Conservation (phyloP, 2,888 invertebrate genomes). For the Tubiluchus corallicola region DNA sequence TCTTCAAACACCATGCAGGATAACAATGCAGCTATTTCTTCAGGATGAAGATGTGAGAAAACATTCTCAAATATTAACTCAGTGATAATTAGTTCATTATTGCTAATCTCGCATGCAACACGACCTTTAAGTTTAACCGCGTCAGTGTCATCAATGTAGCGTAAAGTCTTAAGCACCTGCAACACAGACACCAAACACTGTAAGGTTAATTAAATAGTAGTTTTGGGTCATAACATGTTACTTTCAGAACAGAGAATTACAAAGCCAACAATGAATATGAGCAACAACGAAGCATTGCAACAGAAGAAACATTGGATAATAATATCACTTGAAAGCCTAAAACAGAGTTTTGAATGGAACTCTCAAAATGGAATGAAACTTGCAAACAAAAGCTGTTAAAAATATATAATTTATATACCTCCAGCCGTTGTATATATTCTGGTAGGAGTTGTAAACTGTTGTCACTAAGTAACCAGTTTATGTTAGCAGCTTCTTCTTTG, state of each 20-base stretch:
- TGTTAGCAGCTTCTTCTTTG: constrained; percentile 41
- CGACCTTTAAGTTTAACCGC: constrained; percentile 57
- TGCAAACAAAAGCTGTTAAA: no score
- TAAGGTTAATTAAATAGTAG: no score
- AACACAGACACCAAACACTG: no score
- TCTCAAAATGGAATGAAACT: no score
- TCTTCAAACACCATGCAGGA: constrained; percentile 85
- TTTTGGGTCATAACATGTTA: no score
- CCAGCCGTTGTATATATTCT: constrained; percentile 57
- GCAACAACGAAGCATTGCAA: no score
- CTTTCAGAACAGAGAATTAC: no score
- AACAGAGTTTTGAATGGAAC: no score
- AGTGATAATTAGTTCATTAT: constrained; percentile 63
- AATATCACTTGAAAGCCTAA: no score
- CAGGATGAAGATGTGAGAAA: constrained; percentile 60
- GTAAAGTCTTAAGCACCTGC: constrained; percentile 43
- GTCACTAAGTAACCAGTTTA: constrained; percentile 58
- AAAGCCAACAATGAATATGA: no score
- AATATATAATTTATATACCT: constrained; percentile 18
- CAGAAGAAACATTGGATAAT: no score
- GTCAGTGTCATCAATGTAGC: constrained; percentile 50
- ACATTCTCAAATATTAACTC: constrained; percentile 80
- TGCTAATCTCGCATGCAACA: constrained; percentile 68
- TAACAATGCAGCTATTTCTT: constrained; percentile 80
- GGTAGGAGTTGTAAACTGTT: constrained; percentile 68